Percentiles rank a stretch among this genome's conserved stretches.
These are phyloP conservation scores for Ericerus pela DNA, from an alignment of 1,140 invertebrate genomes.

Conservation along the genomic window DNA sequence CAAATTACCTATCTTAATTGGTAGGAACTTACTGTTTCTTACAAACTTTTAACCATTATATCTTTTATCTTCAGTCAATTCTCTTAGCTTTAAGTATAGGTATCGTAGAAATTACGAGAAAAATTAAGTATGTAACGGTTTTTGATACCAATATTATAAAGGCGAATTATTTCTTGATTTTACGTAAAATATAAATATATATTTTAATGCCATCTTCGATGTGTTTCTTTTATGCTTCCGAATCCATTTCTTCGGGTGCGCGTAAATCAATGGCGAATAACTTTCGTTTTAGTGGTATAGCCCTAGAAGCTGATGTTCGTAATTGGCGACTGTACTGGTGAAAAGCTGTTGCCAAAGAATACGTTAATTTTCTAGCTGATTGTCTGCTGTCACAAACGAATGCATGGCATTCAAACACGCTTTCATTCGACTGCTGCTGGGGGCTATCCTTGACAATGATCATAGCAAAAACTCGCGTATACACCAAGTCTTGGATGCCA, in stretches of 20 bases:
- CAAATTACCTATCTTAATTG: too few species aligned
- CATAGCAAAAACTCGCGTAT: conserved; percentile 88
- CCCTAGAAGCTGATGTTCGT: conserved; percentile 12
- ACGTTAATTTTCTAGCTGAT: conserved; percentile 66
- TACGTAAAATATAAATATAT: too few species aligned
- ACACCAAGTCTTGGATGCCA: conserved; percentile 74
- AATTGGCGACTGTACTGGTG: conserved; percentile 31
- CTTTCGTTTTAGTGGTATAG: conserved; percentile 29
- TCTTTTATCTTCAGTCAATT: too few species aligned
- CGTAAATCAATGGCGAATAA: conserved; percentile 70
- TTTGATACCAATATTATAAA: too few species aligned
- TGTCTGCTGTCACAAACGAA: conserved; percentile 80
- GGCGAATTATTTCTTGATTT: too few species aligned
- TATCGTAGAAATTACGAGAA: too few species aligned
- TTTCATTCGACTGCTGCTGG: too few species aligned
- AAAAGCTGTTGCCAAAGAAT: conserved; percentile 79
- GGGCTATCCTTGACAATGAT: conserved; percentile 54
- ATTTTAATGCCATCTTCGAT: too few species aligned
- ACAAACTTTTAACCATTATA: too few species aligned
- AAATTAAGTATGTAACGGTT: too few species aligned
- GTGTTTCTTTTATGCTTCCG: conserved; percentile 25
- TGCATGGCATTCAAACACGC: conserved; percentile 75
- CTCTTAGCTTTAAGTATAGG: too few species aligned
- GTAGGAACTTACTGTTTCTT: too few species aligned
- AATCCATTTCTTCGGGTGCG: conserved; percentile 55